Evolutionary conservation across 2,888 invertebrate species (phyloP), one percentile per base, ranked within the genome.

Genomic region (Marasmarcha lunaedactyla): DNA sequence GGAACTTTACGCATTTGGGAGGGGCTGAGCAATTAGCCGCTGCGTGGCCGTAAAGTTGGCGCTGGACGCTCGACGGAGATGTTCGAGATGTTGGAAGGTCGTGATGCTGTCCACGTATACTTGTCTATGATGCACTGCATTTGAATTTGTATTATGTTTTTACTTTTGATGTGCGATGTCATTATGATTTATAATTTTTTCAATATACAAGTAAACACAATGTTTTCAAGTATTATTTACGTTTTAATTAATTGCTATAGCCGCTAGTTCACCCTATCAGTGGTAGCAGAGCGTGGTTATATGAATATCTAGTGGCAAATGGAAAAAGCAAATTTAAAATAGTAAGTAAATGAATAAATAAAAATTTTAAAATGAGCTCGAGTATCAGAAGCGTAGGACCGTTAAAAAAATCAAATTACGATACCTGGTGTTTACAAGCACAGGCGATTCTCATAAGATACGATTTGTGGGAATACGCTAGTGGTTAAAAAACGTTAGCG

Each of bases 401-500:
- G n/a, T n/a, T 14, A 7, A 33, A 7, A n/a, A 33, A 33, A 33
- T 5, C 5, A 33, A 33, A 33, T 33, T 33, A 33, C 33, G 30
- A 37, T 14, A 41, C 36, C 7, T 38, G 35, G 38, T 36, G 20
- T 13, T 30, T 40, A 13, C 40, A 38, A 40, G 40, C 43, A 25
- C 37, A 43, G 30, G 43, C 41, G 4, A 11, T 41, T 12, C 35
- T 41, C 12, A 30, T 41, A 15, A 41, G 14, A 41, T 11, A 15
- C 30, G 41, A 35, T 1, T 35, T 41, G 14, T 41, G 35, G 41
- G 38, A 38, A 15, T 38, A 38, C 27, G 41, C 15, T n/a, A 35
- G 3, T 35, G 27, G 37, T 6, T 12, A 35, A n/a, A 33, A 33
- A 33, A 33, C 33, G n/a, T 33, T 33, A 9, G 5, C 33, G n/a